These are phyloP conservation scores for Toxotes chatareus DNA, from an alignment of 2,113 vertebrate species.

Conservation along the genomic window DNA sequence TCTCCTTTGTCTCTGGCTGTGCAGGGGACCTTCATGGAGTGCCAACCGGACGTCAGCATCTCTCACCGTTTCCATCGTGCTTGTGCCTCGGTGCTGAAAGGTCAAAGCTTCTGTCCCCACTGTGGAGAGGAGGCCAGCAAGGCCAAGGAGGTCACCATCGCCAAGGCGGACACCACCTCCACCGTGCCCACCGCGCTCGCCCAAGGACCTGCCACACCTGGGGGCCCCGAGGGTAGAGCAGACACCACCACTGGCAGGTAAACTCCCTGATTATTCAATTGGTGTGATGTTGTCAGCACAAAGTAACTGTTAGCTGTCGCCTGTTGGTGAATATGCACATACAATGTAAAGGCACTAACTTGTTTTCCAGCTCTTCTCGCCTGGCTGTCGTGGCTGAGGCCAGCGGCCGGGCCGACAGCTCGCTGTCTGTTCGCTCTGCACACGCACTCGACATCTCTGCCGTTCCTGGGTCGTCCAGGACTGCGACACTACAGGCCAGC, in stretches of 20 bases:
- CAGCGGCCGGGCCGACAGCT: conserved; percentile 86
- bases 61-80: conserved; percentile 95
- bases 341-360: not conserved
- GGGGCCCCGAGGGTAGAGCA: conserved; percentile 88
- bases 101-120: conserved; percentile 96
- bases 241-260: conserved; percentile 97
- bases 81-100: conserved; percentile 93
- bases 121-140: conserved; percentile 95
- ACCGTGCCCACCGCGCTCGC: conserved; percentile 77
- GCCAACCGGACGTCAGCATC: conserved; percentile 95
- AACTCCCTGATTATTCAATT: not conserved
- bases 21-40: conserved; percentile 98
- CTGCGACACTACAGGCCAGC: conserved; percentile 60
- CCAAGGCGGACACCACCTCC: conserved; percentile 98
- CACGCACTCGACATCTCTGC: conserved; percentile 82
- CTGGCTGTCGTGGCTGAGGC: conserved; percentile 78
- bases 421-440: conserved; percentile 63
- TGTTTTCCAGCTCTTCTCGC: conserved; percentile 79
- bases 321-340: not conserved
- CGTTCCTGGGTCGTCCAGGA: conserved; percentile 82
- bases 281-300: not conserved
- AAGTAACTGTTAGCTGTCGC: not conserved
- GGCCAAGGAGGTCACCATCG: conserved; percentile 97
- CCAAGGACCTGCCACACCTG: conserved; percentile 81
- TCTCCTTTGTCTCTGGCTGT: not conserved